A percentile compares a stretch with the other conserved stretches of the same genome.
Conservation (phyloP, 2,113 vertebrate species). For the Lanius ludovicianus region DNA sequence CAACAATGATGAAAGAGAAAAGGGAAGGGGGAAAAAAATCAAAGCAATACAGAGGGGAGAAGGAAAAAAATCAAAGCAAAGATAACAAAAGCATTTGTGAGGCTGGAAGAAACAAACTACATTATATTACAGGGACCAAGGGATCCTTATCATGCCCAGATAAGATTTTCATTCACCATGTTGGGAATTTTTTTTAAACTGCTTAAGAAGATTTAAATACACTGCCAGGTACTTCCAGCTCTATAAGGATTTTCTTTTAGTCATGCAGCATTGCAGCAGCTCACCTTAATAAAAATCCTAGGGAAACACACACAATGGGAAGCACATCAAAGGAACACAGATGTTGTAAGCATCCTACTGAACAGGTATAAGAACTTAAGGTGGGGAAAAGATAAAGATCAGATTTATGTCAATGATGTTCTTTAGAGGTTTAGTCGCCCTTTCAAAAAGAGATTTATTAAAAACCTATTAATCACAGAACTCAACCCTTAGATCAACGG, state of each 20-base stretch:
- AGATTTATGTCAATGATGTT: background rate
- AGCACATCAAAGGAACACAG: background rate
- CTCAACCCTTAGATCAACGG: background rate
- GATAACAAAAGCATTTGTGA: conserved; percentile 65
- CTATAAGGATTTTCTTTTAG: background rate
- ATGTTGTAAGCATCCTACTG: background rate
- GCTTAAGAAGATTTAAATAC: conserved; percentile 30
- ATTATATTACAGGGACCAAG: conserved; percentile 44
- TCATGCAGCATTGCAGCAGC: background rate
- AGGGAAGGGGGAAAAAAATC: background rate
- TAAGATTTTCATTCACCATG: conserved; percentile 52
- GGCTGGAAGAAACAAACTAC: conserved; percentile 61
- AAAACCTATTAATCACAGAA: background rate
- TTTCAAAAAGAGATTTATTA: background rate
- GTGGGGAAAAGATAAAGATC: background rate
- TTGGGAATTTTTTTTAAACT: background rate
- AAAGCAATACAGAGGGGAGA: conserved; percentile 29
- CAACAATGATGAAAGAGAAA: conserved; percentile 67
- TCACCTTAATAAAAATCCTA: background rate
- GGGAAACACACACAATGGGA: background rate
- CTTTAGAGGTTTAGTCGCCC: background rate
- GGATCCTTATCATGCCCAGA: conserved; percentile 58
- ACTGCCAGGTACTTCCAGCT: conserved; percentile 5
- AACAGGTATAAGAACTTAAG: background rate
- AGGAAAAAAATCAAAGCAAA: conserved; percentile 57